Evolutionary conservation across 2,888 invertebrate species (phyloP).

Genomic region (Pilophorus perplexus): DNA sequence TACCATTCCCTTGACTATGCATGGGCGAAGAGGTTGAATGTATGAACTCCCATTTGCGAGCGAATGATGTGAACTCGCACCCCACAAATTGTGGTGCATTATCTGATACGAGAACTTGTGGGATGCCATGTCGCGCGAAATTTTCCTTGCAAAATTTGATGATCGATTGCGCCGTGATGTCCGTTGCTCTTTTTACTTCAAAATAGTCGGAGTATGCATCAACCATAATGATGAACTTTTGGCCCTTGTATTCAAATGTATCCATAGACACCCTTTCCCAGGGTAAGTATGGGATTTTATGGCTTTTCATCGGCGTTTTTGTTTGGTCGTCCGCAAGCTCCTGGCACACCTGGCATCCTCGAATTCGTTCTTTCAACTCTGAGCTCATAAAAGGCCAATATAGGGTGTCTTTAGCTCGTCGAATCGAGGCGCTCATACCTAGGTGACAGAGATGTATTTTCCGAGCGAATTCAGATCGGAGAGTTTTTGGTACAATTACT

Average conservation of each 20-base stretch:
- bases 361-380: too few relatives aligned
- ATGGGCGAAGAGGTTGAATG: conserved; percentile 47
- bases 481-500: too few relatives aligned
- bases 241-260: background rate
- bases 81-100: conserved; percentile 13
- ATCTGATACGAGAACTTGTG: conserved; percentile 15
- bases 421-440: background rate
- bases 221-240: conserved; percentile 6
- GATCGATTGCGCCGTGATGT: background rate
- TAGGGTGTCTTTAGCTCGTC: conserved; percentile 12
- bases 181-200: conserved; percentile 6
- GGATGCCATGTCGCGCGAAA: conserved; percentile 1
- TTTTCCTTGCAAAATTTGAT: conserved; percentile 13
- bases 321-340: conserved; percentile 14
- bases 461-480: background rate
- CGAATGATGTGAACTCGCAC: conserved; percentile 24
- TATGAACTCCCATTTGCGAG: conserved; percentile 46
- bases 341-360: conserved; percentile 15
- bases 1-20: too few relatives aligned
- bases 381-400: conserved; percentile 16
- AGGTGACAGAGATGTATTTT: too few relatives aligned
- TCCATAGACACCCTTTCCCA: conserved; percentile 21
- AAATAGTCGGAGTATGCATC: conserved; percentile 32
- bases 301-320: conserved; percentile 8
- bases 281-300: background rate